Base-by-base conservation (phyloP, 2,797 vertebrate genomes). In the Epinephelus malabaricus region DNA sequence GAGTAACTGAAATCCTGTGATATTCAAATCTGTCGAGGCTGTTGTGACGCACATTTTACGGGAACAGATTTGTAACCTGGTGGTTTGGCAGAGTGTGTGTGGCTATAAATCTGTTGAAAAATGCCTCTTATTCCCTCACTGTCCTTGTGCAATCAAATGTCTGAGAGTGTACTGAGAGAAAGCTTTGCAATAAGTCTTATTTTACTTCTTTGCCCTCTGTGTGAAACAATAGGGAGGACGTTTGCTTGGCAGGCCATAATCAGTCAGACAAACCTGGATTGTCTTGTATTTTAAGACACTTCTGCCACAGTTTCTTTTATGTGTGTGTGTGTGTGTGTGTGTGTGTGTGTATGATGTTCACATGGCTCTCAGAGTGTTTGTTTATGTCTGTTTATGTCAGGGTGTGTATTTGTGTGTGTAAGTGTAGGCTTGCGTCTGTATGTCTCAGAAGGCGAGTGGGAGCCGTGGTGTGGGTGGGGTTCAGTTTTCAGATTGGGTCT, bases 401-500 rank as follows among this genome's bases (percentile, higher is more conserved):
- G 14, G 63, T 71, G 59, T 84, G 82, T 88, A 51, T 88, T 76
- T 79, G 69, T 83, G 66, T 76, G 17, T 82, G 50, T 73, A 77
- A 76, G 80, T 81, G 79, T 72, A 47, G 70, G 78, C 77, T 56
- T 77, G 43, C 68, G 64, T 66, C 13, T 66, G 15, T 76, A 4
- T 62, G 66, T 79, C 21, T 58, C 51, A n/a, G 25, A 59, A 38
- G 63, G 65, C 51, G 59, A 67, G 79, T 84, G 74, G 75, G 86
- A 73, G 76, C 80, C n/a, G 8, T 10, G 75, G 66, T 54, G 82
- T 89, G 83, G 89, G 87, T 78, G 77, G 75, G 85, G 83, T 56
- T 91, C 78, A 54, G 85, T 81, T 90, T 88, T 89, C 76, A 86
- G 73, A 84, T 85, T 68, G 72, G 69, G 78, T 85, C 78, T 72